Evolutionary conservation across 2,113 vertebrate genomes (phyloP), one percentile per base, ranked within the genome.

Genomic region (Nycticebus coucang): DNA sequence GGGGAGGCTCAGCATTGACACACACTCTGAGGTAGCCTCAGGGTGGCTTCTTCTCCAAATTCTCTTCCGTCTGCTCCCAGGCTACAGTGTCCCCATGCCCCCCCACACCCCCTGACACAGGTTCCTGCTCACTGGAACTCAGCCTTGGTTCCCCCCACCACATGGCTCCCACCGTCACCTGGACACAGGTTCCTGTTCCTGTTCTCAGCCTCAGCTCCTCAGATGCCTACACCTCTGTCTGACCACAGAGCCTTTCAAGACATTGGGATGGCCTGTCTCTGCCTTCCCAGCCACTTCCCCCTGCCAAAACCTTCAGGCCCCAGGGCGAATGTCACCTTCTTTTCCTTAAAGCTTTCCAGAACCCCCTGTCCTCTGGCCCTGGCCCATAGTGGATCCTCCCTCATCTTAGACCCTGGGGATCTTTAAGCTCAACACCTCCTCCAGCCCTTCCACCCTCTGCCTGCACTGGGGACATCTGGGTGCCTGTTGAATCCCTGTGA

Each of bases 21-120:
- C 74, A 10, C 8, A 17, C 9, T 3, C 62, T 1, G 0, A 9
- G 22, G 57, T 13, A 14, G 33, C 7, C 2, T 7, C 7, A 2
- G 33, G 12, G 28, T 2, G 2, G 18, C 79, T 24, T 75, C 57
- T 37, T 10, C 77, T 69, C 37, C 1, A 0, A 12, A 33, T 28
- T n/a, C 17, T 4, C 22, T 3, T 59, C 60, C 2, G 4, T 79
- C 85, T 24, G 62, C 24, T 75, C 9, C 6, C 24, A 14, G 4
- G 37, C 50, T 26, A 10, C 15, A 3, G 2, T 10, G 55, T 50
- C 59, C 66, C n/a, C 6, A 0, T 2, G 7, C 55, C n/a, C 53
- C 69, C 14, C 26, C 69, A 7, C 21, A 1, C 14, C n/a, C 8
- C 19, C 8, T 5, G 45, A 45, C 45, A 45, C 45, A 45, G 45